Base-by-base conservation (phyloP, 2,113 vertebrate species). In the Eublepharis macularius region DNA sequence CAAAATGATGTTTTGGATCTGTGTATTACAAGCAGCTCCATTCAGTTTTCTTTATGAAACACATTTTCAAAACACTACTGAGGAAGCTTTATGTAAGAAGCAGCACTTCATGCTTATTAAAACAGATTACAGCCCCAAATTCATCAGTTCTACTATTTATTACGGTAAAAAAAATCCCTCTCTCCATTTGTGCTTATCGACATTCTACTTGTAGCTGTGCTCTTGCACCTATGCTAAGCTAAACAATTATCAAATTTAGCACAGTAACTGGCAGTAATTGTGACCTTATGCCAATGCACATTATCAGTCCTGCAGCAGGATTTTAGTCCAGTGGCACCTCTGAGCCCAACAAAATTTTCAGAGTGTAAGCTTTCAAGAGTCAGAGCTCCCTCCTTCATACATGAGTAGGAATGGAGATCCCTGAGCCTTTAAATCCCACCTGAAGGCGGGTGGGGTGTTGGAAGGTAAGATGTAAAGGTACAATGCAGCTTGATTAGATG, bases 191-290 rank as follows among this genome's bases (percentile, higher is more conserved):
- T 11, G 49, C 76, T 72, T 60, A 72, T 85, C 66, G 72, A 32
- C 34, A 85, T 85, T 72, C 84, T 60, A 3, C 76, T 72, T 43
- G 16, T 76, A 29, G 60, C 57, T 39, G 19, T 41, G 39, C 82
- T 73, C 77, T 73, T 80, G 76, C 51, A 39, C 47, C 76, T 63
- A 41, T 63, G 17, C 32, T 47, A 73, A 73, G 51, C 60, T 85
- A 85, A 80, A 68, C 80, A 68, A 80, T 85, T 85, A 79, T 85
- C 39, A 85, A 72, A 85, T 73, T 85, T 85, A 80, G 43, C 68
- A 73, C 54, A 80, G 73, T 76, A 80, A 41, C 65, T 80, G 69
- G 76, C 66, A 72, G 39, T 85, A 68, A 85, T 49, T 63, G 84
- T 80, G 68, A 85, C 51, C 76, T 63, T 80, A 85, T 80, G 73